Evolutionary conservation across 2,797 vertebrate species (phyloP).

Genomic region (Microtus agrestis): DNA sequence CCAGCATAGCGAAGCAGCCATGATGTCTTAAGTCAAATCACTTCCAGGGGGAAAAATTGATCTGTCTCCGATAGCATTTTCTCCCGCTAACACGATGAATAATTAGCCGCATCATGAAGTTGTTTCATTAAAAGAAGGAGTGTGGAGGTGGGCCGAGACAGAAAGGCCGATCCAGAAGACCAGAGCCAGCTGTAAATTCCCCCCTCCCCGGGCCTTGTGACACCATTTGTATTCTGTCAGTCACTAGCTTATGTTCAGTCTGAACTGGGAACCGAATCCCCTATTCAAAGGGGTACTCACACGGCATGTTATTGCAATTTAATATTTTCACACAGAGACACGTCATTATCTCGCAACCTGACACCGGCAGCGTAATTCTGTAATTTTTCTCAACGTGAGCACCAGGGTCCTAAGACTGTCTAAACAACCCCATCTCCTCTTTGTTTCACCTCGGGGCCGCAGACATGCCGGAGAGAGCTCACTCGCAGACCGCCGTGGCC

Average conservation of each 20-base stretch:
- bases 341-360: constrained; percentile 96
- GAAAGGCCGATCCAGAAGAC: constrained; percentile 83
- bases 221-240: constrained; percentile 97
- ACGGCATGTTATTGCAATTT: constrained; percentile 98
- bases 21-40: constrained; percentile 32
- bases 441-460: not conserved
- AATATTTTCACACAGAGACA: constrained; percentile 99
- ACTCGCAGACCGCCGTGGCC: accelerated
- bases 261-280: constrained; percentile 93
- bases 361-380: constrained; percentile 92
- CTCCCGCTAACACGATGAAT: constrained; percentile 82
- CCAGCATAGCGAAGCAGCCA: not conserved
- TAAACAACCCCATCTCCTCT: constrained; percentile 65
- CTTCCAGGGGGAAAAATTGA: constrained; percentile 82
- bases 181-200: constrained; percentile 79
- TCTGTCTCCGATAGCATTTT: constrained; percentile 88
- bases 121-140: constrained; percentile 85
- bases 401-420: constrained; percentile 76
- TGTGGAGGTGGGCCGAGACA: constrained; percentile 52
- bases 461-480: not conserved
- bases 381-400: constrained; percentile 83
- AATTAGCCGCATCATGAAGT: constrained; percentile 75
- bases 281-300: constrained; percentile 94
- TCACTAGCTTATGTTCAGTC: constrained; percentile 91
- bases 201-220: constrained; percentile 83